Percentiles rank a stretch among this genome's conserved stretches.
Evolutionary conservation across 2,113 vertebrate species (phyloP).

Genomic region (Pithys albifrons): DNA sequence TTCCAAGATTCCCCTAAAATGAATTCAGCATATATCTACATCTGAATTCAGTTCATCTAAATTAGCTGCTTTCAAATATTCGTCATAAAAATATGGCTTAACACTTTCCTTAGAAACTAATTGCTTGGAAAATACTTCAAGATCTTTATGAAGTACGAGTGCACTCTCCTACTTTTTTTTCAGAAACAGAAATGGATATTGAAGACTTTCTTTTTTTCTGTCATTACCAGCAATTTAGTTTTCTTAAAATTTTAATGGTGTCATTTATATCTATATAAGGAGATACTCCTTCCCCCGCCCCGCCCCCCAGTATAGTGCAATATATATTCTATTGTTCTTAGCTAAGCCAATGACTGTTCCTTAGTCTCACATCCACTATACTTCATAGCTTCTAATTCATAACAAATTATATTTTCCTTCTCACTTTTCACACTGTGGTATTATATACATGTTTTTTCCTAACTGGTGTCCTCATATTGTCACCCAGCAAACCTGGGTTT

Average conservation of each 20-base stretch:
- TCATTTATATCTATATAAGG: background rate
- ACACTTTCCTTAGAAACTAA: slow-evolving; percentile 28
- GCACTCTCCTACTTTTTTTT: background rate
- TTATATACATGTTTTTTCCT: background rate
- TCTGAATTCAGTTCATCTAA: slow-evolving; percentile 22
- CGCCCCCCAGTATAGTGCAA: background rate
- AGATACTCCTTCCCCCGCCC: background rate
- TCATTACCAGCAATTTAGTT: background rate
- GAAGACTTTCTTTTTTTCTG: background rate
- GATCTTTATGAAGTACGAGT: background rate
- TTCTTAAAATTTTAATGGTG: slow-evolving; percentile 9
- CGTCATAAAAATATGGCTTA: slow-evolving; percentile 2
- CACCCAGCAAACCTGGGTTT: background rate
- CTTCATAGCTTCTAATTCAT: background rate
- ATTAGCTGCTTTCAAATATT: slow-evolving; percentile 26
- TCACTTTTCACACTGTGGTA: background rate
- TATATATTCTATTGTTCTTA: background rate
- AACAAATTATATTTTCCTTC: background rate
- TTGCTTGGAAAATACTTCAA: slow-evolving; percentile 48
- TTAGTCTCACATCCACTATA: background rate
- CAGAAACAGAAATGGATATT: background rate
- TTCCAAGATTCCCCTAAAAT: background rate
- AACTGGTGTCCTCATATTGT: background rate
- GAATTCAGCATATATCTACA: background rate
- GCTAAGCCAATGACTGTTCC: background rate